phyloP scores from a whole-genome alignment of 1,140 invertebrate species.

The Brachionus koreanus region DNA sequence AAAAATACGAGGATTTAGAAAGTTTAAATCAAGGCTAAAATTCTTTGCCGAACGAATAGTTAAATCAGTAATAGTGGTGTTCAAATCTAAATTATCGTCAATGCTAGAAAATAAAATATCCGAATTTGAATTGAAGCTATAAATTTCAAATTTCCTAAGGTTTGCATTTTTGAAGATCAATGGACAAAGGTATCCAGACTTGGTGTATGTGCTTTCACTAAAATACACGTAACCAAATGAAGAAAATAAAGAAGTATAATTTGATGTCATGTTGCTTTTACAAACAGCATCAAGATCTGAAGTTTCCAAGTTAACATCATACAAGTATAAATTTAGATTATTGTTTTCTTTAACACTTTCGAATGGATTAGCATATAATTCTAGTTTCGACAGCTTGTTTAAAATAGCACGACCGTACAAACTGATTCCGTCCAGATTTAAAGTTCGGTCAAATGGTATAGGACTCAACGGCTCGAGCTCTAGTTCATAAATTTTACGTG shows the following conservation, averaged over 20 bases:
- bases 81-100: neutral
- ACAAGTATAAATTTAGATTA: neutral
- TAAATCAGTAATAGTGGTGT: neutral
- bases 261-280: neutral
- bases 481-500: neutral
- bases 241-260: neutral
- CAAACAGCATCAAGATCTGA: neutral
- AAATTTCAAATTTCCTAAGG: constrained; percentile 5
- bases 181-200: neutral
- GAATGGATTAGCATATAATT: neutral
- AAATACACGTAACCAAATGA: neutral
- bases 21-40: neutral
- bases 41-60: neutral
- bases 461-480: neutral
- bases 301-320: neutral
- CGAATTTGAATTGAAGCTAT: neutral
- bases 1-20: neutral
- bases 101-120: neutral
- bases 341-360: neutral
- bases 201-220: neutral
- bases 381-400: neutral
- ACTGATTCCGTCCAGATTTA: neutral
- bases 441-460: neutral
- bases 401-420: neutral
- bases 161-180: neutral